Conservation (phyloP, 2,797 vertebrate species). For the Myiotriccus ornatus region DNA sequence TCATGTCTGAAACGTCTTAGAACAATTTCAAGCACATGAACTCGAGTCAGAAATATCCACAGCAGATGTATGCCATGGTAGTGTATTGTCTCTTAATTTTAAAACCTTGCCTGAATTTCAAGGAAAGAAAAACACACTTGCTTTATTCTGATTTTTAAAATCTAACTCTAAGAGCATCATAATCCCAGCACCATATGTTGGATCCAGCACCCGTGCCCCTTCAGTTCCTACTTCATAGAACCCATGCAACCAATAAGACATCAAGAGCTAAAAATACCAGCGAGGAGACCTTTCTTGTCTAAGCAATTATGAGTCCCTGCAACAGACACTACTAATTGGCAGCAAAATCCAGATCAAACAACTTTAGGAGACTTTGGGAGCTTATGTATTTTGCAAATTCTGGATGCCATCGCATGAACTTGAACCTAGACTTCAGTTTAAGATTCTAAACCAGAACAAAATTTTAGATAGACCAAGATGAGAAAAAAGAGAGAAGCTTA, state of each 20-base stretch:
- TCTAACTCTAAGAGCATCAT: background rate
- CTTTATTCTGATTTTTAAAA: background rate
- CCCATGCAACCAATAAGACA: background rate
- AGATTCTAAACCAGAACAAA: background rate
- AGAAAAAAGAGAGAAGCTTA: background rate
- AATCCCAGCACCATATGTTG: background rate
- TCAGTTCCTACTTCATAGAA: background rate
- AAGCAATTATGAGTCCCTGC: background rate
- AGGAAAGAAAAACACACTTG: background rate
- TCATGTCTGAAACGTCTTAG: background rate
- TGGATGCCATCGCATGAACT: background rate
- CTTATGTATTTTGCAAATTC: background rate
- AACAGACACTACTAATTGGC: background rate
- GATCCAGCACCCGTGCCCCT: background rate
- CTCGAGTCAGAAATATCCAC: fast-evolving
- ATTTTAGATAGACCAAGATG: background rate
- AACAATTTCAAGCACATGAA: background rate
- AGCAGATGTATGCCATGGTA: background rate
- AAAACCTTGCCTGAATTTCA: background rate
- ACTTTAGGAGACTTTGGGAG: background rate
- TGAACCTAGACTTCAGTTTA: background rate
- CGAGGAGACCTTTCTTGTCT: background rate
- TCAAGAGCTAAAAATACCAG: background rate
- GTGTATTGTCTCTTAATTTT: background rate
- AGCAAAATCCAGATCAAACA: background rate